phyloP scores from a whole-genome alignment of 2,888 invertebrate species.

The Tinea pellionella region DNA sequence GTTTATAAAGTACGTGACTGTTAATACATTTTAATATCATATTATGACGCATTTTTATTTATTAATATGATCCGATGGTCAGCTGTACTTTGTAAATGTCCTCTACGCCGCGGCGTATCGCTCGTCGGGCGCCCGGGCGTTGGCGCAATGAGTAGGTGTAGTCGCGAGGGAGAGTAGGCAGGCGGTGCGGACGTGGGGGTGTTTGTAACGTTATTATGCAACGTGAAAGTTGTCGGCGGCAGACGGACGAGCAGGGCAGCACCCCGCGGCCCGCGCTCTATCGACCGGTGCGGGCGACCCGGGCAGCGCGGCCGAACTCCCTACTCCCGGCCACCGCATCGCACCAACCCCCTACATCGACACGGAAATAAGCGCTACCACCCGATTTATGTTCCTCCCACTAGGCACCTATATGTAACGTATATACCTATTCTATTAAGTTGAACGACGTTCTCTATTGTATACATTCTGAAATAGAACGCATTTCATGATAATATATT shows the following conservation, averaged over 20 bases:
- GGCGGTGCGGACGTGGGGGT: conserved; percentile 20
- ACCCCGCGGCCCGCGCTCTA: conserved; percentile 55
- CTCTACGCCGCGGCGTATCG: not conserved
- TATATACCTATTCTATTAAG: not conserved
- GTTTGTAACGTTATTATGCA: conserved; percentile 45
- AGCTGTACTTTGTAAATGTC: conserved; percentile 1
- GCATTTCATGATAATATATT: not conserved
- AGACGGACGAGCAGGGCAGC: conserved; percentile 49
- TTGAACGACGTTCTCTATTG: not conserved
- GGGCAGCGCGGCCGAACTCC: not conserved
- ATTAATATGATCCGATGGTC: not conserved
- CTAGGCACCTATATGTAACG: not conserved
- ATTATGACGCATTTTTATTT: not conserved
- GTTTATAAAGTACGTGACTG: not conserved
- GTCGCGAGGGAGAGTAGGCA: conserved; percentile 14
- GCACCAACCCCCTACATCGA: conserved; percentile 21
- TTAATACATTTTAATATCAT: not conserved
- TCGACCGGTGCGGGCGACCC: conserved; percentile 54
- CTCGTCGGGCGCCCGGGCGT: not conserved
- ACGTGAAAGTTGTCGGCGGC: conserved; percentile 40
- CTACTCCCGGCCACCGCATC: not conserved
- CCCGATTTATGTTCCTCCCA: conserved; percentile 17
- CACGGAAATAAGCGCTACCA: conserved; percentile 24
- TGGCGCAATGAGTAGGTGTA: conserved; percentile 5
- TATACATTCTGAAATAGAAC: not conserved